Base-by-base conservation (phyloP, 2,888 invertebrate genomes). In the Scaptomyza reducta region DNA sequence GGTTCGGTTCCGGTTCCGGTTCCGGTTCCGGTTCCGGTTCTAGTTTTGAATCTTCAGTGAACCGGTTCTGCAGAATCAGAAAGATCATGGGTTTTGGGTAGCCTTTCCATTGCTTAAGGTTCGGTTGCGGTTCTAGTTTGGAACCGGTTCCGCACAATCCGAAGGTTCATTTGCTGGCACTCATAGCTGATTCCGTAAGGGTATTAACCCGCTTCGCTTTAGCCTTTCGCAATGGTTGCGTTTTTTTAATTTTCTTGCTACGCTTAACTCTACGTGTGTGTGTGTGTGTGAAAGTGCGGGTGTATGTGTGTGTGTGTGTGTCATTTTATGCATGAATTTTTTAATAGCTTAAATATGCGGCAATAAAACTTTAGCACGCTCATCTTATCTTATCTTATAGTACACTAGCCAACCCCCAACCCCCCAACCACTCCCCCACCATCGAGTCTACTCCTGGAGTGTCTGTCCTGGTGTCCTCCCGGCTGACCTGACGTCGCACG, bases 331-430 rank as follows among this genome's bases (percentile, higher is more conserved):
- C 87, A 86, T 83, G 87, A 50, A 83, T 83, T 83, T 87, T 83
- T 86, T 83, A 83, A 86, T 84, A 83, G 87, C 83, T 83, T 83
- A 84, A 83, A 83, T 83, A 83, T 86, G 84, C 84, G 81, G 84
- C 87, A 84, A 83, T 83, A 83, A 83, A 83, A 83, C 80, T 83
- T 83, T 80, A 86, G 83, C 87, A 86, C 83, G 82, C 81, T 86
- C 84, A 79, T 83, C 83, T 86, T 86, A 86, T 86, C 83, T 50
- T 50, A 45, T 56, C 38, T 14, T 38, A 38, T 38, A 9, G 14
- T 38, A 38, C 38, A 38, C 38, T 38, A 38, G 38, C 38, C 38
- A 2, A 9, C 38, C 3, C 7, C 33, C 2, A 3, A 2, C 9
- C 14, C 38, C 3, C 7, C 33, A 10, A 3, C 9, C 9, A 1